A percentile compares a stretch with the other conserved stretches of the same genome.
Evolutionary conservation across 1,140 invertebrate species (phyloP).

Genomic region (Zaprionus africanus): DNA sequence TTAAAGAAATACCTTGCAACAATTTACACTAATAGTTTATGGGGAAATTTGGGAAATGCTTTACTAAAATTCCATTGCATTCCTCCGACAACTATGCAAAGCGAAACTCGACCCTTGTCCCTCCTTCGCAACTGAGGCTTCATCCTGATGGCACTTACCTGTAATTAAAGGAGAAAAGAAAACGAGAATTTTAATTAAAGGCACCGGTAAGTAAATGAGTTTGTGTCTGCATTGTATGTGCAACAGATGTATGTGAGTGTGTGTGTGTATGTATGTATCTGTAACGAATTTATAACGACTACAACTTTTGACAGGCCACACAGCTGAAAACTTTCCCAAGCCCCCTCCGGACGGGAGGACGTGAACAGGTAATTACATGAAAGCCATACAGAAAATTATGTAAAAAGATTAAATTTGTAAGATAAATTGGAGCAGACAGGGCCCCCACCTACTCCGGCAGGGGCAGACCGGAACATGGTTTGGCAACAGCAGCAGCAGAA

Average conservation of each 20-base stretch:
- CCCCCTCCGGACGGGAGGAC: slow-evolving; percentile 19
- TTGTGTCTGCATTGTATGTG: background rate
- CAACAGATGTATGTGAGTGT: background rate
- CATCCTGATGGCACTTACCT: slow-evolving; percentile 59
- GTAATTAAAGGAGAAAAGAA: slow-evolving; percentile 50
- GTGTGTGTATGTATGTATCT: background rate
- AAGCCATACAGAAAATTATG: slow-evolving; percentile 77
- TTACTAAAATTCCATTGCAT: background rate
- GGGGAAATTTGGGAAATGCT: background rate
- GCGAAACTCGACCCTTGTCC: background rate
- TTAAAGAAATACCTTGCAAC: background rate
- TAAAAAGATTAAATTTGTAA: slow-evolving; percentile 82
- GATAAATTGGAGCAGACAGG: slow-evolving; percentile 72
- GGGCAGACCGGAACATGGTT: slow-evolving; percentile 37
- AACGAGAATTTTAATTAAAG: slow-evolving; percentile 57
- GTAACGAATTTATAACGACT: slow-evolving; percentile 23
- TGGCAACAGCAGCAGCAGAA: background rate
- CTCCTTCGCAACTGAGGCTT: background rate
- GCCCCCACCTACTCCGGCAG: slow-evolving; percentile 4
- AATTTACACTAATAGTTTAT: background rate
- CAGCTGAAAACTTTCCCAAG: slow-evolving; percentile 69
- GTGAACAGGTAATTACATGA: slow-evolving; percentile 72
- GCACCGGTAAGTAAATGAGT: slow-evolving; percentile 6
- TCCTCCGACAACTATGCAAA: background rate
- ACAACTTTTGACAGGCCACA: slow-evolving; percentile 49